Conservation (phyloP, 2,888 invertebrate genomes). For the Terebella lapidaria region DNA sequence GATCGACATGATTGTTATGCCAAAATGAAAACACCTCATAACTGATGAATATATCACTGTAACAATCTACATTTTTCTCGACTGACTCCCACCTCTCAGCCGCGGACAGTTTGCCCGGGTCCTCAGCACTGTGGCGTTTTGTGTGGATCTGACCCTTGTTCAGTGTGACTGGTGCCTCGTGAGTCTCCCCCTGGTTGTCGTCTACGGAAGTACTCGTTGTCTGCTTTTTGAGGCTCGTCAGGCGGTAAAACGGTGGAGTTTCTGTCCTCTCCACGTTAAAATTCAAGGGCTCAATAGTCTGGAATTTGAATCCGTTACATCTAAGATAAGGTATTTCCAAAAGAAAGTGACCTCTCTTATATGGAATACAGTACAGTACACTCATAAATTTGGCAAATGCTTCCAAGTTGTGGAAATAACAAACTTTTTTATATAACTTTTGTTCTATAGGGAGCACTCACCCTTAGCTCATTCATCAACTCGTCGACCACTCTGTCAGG, state of each 20-base stretch:
- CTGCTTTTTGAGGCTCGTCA: conserved; percentile 74
- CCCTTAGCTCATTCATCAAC: conserved; percentile 83
- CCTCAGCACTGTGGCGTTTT: conserved; percentile 65
- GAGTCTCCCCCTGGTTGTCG: conserved; percentile 40
- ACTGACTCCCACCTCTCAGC: neutral
- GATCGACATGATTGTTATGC: too few species aligned
- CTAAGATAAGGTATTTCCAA: too few species aligned
- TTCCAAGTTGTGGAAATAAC: too few species aligned
- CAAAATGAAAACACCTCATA: too few species aligned
- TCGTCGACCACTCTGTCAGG: conserved; percentile 91
- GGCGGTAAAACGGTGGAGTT: conserved; percentile 94
- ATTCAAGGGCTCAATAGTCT: conserved; percentile 89
- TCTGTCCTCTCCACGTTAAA: conserved; percentile 94
- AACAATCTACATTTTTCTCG: too few species aligned
- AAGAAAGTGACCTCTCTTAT: too few species aligned
- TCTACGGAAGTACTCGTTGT: conserved; percentile 11
- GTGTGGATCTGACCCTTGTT: conserved; percentile 91
- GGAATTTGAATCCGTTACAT: conserved; percentile 7
- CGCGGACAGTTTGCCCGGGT: conserved; percentile 17
- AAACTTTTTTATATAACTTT: too few species aligned
- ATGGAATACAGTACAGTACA: too few species aligned
- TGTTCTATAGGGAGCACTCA: conserved; percentile 6
- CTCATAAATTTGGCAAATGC: too few species aligned
- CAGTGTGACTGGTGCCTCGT: conserved; percentile 54
- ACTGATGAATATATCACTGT: too few species aligned